These are phyloP conservation scores for Indicator maculatus DNA, from an alignment of 2,113 vertebrate genomes.

Conservation along the genomic window DNA sequence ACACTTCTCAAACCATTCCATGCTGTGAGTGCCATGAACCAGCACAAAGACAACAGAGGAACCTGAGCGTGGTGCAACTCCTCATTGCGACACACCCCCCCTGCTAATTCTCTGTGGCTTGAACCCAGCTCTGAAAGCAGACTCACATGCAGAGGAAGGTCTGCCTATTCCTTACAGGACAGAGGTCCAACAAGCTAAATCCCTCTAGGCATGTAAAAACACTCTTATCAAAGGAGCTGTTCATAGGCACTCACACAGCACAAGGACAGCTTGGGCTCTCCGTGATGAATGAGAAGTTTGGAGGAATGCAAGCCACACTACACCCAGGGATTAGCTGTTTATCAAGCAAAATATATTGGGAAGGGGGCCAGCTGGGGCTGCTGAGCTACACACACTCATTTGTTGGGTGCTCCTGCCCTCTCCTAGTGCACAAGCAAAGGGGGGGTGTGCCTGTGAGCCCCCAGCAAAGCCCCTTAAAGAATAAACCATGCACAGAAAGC, in stretches of 20 bases:
- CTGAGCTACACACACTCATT: conserved; percentile 42
- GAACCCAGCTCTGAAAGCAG: conserved; percentile 42
- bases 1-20: background rate
- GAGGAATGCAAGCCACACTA: conserved; percentile 60
- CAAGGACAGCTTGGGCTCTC: conserved; percentile 52
- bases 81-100: background rate
- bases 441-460: background rate
- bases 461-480: conserved; percentile 23
- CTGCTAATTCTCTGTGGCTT: background rate
- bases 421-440: conserved; percentile 19
- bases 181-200: conserved; percentile 67
- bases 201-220: conserved; percentile 69
- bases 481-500: conserved; percentile 41
- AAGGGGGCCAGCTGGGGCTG: conserved; percentile 34
- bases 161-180: conserved; percentile 13
- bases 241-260: conserved; percentile 42
- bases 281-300: conserved; percentile 68
- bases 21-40: background rate
- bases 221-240: conserved; percentile 70
- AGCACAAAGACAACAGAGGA: conserved; percentile 5
- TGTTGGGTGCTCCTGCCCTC: conserved; percentile 26
- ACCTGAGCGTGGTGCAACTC: background rate
- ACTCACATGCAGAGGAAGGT: conserved; percentile 46
- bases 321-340: conserved; percentile 61
- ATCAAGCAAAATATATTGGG: conserved; percentile 64